Base-by-base conservation (phyloP, 2,888 invertebrate species). In the Cyclophora punctaria region DNA sequence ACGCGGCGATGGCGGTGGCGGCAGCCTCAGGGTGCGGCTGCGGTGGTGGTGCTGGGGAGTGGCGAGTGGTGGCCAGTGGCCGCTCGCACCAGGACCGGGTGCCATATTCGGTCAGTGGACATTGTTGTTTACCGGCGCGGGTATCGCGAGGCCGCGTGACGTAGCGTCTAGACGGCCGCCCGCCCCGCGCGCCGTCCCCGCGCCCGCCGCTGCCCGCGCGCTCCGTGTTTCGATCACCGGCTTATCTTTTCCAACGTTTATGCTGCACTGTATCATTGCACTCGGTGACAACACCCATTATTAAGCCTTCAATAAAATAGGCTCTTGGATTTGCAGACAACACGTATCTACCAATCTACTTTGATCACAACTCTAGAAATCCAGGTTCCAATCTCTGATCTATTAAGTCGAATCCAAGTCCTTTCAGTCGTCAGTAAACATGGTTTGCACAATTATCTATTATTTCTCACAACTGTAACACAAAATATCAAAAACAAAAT, bases 81-180 rank as follows among this genome's bases (percentile, higher is more conserved):
- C 68, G 69, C 64, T 58, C 55, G 66, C 69, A 70, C 34, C 72
- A 75, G 71, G 71, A 37, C 71, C 75, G 80, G 78, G 80, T 85
- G 83, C 87, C 85, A 82, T 87, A 85, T 86, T 85, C 86, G 87
- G 87, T 85, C 87, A 87, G 83, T 85, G 85, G 83, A 87, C 86
- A 86, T 78, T 80, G 84, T 86, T 87, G 87, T 87, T 87, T 87
- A 86, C 85, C 84, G 85, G 85, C 87, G 89, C 37, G 37, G 55
- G 81, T 89, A 89, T 88, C 89, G 84, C 89, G 90, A 83, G 90
- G 90, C 89, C 90, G 90, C 78, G 89, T 90, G 89, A 90, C 90
- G 89, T 90, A 86, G 87, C 81, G 87, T 87, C 87, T 87, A 87
- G 87, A 87, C 87, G 80, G 72, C 73, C 74, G 69, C 70, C 70